Percentiles rank a stretch among this genome's conserved stretches.
These are phyloP conservation scores for Centropristis striata DNA, from an alignment of 2,113 vertebrate species.

Conservation along the genomic window DNA sequence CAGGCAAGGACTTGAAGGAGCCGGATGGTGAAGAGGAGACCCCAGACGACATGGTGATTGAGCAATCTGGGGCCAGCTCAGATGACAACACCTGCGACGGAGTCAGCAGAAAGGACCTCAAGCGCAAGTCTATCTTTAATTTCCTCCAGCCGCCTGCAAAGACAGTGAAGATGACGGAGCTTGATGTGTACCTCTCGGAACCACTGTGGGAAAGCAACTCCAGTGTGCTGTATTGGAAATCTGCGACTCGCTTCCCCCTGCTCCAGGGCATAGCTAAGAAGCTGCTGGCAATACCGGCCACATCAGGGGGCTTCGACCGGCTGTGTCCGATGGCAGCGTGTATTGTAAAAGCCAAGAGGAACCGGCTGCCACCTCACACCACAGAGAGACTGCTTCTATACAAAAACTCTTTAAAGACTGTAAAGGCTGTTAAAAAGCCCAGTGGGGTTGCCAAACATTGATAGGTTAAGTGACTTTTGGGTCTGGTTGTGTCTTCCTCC, in stretches of 20 bases:
- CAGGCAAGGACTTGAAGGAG: not conserved
- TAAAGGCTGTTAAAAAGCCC: constrained; percentile 50
- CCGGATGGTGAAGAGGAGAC: constrained; percentile 10
- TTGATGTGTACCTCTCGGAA: constrained; percentile 80
- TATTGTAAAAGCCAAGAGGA: constrained; percentile 81
- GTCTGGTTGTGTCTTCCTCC: not conserved
- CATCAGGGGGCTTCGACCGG: constrained; percentile 82
- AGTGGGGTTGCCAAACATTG: constrained; percentile 41
- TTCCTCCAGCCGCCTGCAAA: constrained; percentile 70
- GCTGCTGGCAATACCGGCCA: constrained; percentile 79
- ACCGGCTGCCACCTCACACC: constrained; percentile 79
- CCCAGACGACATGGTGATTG: not conserved
- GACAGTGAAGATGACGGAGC: constrained; percentile 68
- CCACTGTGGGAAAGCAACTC: constrained; percentile 63
- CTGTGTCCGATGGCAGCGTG: constrained; percentile 80
- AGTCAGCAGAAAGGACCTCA: constrained; percentile 54
- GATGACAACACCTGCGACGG: constrained; percentile 1
- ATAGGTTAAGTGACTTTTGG: not conserved
- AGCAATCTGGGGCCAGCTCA: constrained; percentile 4
- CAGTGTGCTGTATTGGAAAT: constrained; percentile 76
- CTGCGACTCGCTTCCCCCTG: constrained; percentile 73
- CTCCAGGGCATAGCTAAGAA: constrained; percentile 75
- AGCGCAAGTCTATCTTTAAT: constrained; percentile 74
- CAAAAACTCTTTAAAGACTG: constrained; percentile 71
- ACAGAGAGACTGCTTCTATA: constrained; percentile 85